Evolutionary conservation across 2,797 vertebrate species (phyloP), one percentile per base, ranked within the genome.

Genomic region (Sebastes steindachneri): DNA sequence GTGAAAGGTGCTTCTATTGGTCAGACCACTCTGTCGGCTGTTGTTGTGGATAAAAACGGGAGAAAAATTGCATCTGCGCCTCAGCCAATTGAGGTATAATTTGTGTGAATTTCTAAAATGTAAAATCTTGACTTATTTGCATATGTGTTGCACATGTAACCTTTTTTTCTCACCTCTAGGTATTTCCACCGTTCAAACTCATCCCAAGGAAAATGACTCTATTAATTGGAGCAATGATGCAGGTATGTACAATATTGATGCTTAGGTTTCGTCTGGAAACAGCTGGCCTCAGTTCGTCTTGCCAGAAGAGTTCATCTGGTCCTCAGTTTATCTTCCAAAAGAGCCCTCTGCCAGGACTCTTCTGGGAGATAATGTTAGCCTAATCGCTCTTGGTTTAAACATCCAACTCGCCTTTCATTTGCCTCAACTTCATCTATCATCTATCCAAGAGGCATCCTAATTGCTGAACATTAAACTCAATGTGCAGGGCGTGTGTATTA

Each of bases 131-230:
- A 37, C n/a, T 67, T 51, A 48, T 17, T 21, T 65, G 25, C 17
- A 53, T 26, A 26, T 67, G 12, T 37, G 7, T 26, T 77, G 3
- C 23, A 54, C 10, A 33, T 55, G 3, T n/a, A 66, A 54, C 14
- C 23, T 66, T 75, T 73, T 37, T 9, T 59, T 65, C 15, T 41
- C 1, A 23, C 4, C 65, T 87, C 15, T 78, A 99, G 99, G 98
- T 99, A 17, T 99, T 99, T 90, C 97, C 98, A 7, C 97, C 97
- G 0, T 99, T 99, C 93, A 96, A 96, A 79, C 87, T 99, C 37
- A 95, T 98, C 57, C 98, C 98, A 14, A 96, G 96, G 84, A 98
- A 96, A 89, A 95, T 99, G 71, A 98, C 97, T 1, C 91, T 99
- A 41, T 96, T 99, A 73, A 96, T 96, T 19, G 98, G 98, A 54